phyloP scores from a whole-genome alignment of 2,113 vertebrate genomes.

The Hemibates koningsi region DNA sequence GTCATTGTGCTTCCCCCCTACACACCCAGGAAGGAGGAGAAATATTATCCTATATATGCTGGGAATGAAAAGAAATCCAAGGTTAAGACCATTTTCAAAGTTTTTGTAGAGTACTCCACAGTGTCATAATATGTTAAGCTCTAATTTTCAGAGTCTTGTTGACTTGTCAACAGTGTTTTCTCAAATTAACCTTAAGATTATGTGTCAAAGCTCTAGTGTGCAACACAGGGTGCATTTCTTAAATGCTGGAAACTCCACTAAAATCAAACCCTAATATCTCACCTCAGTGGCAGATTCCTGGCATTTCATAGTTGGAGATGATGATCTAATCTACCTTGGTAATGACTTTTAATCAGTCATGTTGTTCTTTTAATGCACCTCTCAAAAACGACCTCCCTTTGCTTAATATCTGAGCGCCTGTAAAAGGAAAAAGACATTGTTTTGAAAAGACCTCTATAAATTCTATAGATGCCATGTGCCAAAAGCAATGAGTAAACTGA shows the following conservation, averaged over 20 bases:
- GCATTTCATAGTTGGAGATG: background rate
- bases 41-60: conserved; percentile 1
- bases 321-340: background rate
- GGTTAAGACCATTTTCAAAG: conserved; percentile 29
- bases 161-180: background rate
- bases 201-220: background rate
- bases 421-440: background rate
- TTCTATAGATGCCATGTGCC: background rate
- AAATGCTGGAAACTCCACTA: background rate
- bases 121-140: background rate
- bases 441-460: background rate
- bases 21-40: background rate
- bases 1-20: background rate
- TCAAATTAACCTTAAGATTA: background rate
- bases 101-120: background rate
- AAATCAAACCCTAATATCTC: background rate
- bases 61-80: conserved; percentile 12
- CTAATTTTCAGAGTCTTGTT: background rate
- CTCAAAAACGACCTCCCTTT: background rate
- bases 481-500: background rate
- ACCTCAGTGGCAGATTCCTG: background rate
- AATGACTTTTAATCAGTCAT: background rate
- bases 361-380: background rate
- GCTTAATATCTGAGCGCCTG: background rate
- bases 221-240: background rate